Evolutionary conservation across 1,140 invertebrate species (phyloP), one percentile per base, ranked within the genome.

Genomic region (Adoxophyes honmai): DNA sequence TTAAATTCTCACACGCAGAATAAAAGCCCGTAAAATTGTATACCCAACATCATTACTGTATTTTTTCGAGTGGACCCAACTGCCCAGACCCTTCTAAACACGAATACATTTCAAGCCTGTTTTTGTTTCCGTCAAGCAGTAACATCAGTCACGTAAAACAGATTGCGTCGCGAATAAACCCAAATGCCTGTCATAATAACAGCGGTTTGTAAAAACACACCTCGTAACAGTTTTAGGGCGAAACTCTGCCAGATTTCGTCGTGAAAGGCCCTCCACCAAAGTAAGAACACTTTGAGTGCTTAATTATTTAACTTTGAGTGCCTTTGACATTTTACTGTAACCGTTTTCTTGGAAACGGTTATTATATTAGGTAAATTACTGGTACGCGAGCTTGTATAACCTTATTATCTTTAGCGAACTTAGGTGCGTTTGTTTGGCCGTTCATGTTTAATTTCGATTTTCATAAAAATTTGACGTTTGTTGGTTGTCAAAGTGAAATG

Each of bases 301-400:
- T 48, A 48, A 48, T 48, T 48, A 48, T 48, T 44, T 44, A 48
- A 28, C 42, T 48, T 48, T 28, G 42, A 48, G 42, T 33, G 42
- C 21, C 21, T 48, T 48, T 48, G 42, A 48, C 42, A 28, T 48
- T 48, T 48, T 48, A 48, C n/a, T 48, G 42, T 48, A 39, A 44
- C 39, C 16, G 42, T 48, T 48, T 48, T 48, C 42, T 48, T 44
- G 14, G 15, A n/a, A 18, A 48, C 9, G 42, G 42, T 48, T 48
- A 48, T 48, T 48, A n/a, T 48, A 28, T 11, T 11, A 48, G 42
- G 10, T 13, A 28, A 48, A 48, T 48, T 1, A 48, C 39, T 44
- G 39, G 0, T 48, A n/a, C 42, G 10, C 14, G 42, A n/a, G 14
- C 42, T 18, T 33, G 36, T 0, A 11, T 13, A 38, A n/a, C 4